Conservation (phyloP, 2,888 invertebrate species). For the Cheilosia grossa region DNA sequence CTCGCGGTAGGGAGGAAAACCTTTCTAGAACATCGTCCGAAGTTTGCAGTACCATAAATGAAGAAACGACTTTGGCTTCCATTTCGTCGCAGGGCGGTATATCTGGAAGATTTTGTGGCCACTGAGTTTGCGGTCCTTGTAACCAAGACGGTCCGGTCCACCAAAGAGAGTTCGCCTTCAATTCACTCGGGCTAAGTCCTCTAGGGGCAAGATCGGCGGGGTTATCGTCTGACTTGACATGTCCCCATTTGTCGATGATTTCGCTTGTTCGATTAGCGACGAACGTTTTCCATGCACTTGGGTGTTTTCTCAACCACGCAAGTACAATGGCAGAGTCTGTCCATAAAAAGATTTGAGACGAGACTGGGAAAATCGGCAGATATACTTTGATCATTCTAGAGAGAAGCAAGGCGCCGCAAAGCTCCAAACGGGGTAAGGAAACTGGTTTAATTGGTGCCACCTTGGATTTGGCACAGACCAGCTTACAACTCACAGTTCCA, state of each 20-base stretch:
- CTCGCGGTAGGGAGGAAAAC: slow-evolving; percentile 3
- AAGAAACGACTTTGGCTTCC: background rate
- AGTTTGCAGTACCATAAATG: background rate
- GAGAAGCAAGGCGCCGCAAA: no score
- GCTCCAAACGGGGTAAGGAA: no score
- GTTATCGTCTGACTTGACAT: background rate
- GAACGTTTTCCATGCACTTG: no score
- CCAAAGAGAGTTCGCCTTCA: background rate
- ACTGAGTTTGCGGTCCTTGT: background rate
- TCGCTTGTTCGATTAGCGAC: no score
- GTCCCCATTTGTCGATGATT: background rate
- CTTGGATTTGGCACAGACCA: background rate
- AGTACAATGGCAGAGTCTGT: no score
- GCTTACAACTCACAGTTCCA: background rate
- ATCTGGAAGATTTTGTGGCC: background rate
- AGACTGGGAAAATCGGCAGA: no score
- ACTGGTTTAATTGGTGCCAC: no score
- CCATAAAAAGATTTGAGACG: no score
- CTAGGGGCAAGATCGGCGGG: no score
- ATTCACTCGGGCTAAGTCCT: background rate
- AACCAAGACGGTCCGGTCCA: background rate
- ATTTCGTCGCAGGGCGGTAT: background rate
- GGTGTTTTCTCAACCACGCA: no score
- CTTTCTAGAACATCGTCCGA: background rate
- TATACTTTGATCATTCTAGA: no score